Base-by-base conservation (phyloP, 1,140 invertebrate species). In the Solenopsis fugax region DNA sequence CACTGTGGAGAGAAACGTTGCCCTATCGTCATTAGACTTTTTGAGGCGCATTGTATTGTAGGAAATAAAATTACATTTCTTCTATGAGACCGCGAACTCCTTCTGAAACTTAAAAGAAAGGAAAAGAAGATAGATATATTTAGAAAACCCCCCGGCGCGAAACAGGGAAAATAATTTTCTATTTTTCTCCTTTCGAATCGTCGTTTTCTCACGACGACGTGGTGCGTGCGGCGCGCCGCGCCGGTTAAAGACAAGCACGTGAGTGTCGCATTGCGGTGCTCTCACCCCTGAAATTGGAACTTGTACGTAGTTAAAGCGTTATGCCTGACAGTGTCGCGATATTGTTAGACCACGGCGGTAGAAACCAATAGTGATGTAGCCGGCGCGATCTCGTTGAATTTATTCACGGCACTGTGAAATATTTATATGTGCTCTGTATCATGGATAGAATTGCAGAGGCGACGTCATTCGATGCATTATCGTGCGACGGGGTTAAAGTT, bases 221-320 rank as follows among this genome's bases (percentile, higher is more conserved):
- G 34, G 9, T 75, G 69, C 41, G 69, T 62, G 80, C 34, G 72
- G 69, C 37, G 50, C 62, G 41, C 41, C 60, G 45, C 62, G 4
- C 24, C 41, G 54, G 69, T 60, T 84, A 75, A 84, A 50, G 69
- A 84, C 41, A 84, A 67, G 69, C 29, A 60, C 69, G 69, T 62
- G 80, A 77, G 64, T 85, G 89, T 90, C 89, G 89, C 88, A 90
- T 89, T 90, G 89, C 89, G 54, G 88, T 84, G 65, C 60, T 87
- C 67, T 87, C 81, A 78, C 85, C 88, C 54, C 81, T 82, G 77
- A 89, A 89, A 90, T 90, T 89, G 64, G 58, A 87, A 87, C 64
- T 71, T 64, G 72, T 85, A 88, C 72, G 41, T 84, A 56, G 54
- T 73, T 24, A 73, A 73, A 75, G n/a, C 82, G 67, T 72, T 56